Conservation (phyloP, 2,797 vertebrate species). For the Enteromius viviparus region DNA sequence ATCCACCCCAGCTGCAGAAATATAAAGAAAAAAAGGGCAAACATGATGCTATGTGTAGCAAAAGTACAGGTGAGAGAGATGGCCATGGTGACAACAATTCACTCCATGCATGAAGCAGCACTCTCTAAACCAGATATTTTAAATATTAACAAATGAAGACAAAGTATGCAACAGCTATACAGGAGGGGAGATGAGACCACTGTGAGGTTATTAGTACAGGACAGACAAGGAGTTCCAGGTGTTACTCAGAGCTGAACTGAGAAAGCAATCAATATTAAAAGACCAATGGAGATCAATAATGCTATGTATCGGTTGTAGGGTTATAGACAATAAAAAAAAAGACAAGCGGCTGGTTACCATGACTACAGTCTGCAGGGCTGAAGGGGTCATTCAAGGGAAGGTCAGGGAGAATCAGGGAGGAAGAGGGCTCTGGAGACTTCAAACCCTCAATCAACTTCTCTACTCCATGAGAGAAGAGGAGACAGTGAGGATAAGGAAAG, state of each 20-base stretch:
- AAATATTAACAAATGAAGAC: not conserved
- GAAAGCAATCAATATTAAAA: constrained; percentile 4
- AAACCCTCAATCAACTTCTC: constrained; percentile 93
- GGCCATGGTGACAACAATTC: constrained; percentile 7
- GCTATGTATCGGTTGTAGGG: not conserved
- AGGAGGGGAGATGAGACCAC: not conserved
- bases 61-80: constrained; percentile 10
- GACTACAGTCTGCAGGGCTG: constrained; percentile 77
- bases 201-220: not conserved
- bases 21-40: not conserved
- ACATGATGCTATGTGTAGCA: constrained; percentile 35
- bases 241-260: not conserved
- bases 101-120: constrained; percentile 7
- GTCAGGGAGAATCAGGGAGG: constrained; percentile 86
- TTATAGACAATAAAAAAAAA: not conserved
- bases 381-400: constrained; percentile 88
- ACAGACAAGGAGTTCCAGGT: not conserved
- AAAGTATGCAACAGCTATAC: not conserved
- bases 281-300: not conserved
- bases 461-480: constrained; percentile 72
- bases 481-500: not conserved
- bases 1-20: constrained; percentile 78
- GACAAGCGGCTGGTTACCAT: constrained; percentile 78
- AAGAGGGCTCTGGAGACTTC: constrained; percentile 84
- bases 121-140: constrained; percentile 2